Conservation (phyloP, 64 coral and sea anemone genomes). For the Dendronephthya gigantea region DNA sequence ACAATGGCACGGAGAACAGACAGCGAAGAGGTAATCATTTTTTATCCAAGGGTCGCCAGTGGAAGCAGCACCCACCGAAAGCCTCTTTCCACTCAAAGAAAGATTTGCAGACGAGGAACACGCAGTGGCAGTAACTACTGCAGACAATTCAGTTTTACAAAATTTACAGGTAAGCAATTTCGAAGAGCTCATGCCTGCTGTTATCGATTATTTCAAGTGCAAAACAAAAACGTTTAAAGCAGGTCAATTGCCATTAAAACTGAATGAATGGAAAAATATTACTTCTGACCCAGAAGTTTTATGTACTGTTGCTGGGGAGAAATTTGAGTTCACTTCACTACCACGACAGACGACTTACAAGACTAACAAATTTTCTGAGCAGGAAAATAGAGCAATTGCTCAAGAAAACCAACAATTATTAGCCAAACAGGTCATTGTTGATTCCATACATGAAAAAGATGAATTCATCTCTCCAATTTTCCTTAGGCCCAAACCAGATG, state of each 20-base stretch:
- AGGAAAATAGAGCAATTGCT: neutral
- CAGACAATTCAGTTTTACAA: slow-evolving; percentile 15
- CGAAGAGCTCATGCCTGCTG: neutral
- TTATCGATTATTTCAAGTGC: slow-evolving; percentile 15
- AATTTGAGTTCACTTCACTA: slow-evolving; percentile 18
- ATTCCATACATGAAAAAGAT: neutral
- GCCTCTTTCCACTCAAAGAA: slow-evolving; percentile 2
- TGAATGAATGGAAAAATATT: slow-evolving; percentile 19
- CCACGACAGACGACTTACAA: neutral
- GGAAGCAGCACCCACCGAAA: slow-evolving; percentile 23
- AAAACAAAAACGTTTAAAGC: slow-evolving; percentile 19
- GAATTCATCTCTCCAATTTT: slow-evolving; percentile 12
- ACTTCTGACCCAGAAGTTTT: slow-evolving; percentile 31
- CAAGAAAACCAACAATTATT: no score
- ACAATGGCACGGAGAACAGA: slow-evolving; percentile 3
- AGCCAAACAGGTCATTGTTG: slow-evolving; percentile 12
- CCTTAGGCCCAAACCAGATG: no score
- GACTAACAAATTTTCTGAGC: slow-evolving; percentile 25
- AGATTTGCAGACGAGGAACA: slow-evolving; percentile 14
- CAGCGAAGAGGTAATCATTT: slow-evolving; percentile 23
- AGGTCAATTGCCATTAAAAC: slow-evolving; percentile 10
- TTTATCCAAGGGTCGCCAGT: slow-evolving; percentile 14
- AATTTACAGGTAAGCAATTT: slow-evolving; percentile 27
- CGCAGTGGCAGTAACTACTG: slow-evolving; percentile 12
- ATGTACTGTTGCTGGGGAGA: slow-evolving; percentile 10